These are phyloP conservation scores for Tetragnatha versicolor DNA, from an alignment of 1,140 invertebrate genomes.

Conservation along the genomic window DNA sequence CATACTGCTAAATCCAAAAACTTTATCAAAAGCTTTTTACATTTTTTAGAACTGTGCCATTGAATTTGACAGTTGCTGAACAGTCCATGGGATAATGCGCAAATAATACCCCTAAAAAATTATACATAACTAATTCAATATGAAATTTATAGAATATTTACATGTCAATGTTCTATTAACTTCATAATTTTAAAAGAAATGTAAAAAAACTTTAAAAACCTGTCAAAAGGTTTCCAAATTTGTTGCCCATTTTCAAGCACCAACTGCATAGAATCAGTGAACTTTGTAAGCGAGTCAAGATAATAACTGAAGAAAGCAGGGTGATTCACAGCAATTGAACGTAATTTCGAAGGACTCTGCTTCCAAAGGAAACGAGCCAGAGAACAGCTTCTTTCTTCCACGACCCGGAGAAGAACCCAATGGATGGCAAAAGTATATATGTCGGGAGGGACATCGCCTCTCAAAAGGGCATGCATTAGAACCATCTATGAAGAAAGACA, in stretches of 20 bases:
- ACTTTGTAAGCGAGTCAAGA: not conserved
- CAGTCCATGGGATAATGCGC: not conserved
- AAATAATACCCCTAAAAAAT: not conserved
- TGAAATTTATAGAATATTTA: too few relatives aligned
- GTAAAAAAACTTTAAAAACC: not conserved
- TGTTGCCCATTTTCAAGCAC: not conserved
- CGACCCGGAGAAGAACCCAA: conserved; percentile 8
- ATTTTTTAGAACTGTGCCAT: not conserved
- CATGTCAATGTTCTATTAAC: too few relatives aligned
- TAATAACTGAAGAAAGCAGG: conserved; percentile 9
- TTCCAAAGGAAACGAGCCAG: conserved; percentile 2
- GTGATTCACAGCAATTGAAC: not conserved
- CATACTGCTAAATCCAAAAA: too few relatives aligned
- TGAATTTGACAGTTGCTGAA: not conserved
- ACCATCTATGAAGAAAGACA: not conserved
- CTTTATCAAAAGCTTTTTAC: not conserved
- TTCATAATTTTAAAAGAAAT: not conserved
- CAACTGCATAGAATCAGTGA: not conserved
- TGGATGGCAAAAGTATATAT: conserved; percentile 7
- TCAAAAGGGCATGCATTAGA: not conserved
- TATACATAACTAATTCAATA: not conserved
- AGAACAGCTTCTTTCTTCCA: not conserved
- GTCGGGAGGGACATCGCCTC: not conserved
- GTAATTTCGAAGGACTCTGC: not conserved
- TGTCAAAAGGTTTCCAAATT: not conserved